Evolutionary conservation across 2,113 vertebrate species (phyloP).

Genomic region (Carassius gibelio): DNA sequence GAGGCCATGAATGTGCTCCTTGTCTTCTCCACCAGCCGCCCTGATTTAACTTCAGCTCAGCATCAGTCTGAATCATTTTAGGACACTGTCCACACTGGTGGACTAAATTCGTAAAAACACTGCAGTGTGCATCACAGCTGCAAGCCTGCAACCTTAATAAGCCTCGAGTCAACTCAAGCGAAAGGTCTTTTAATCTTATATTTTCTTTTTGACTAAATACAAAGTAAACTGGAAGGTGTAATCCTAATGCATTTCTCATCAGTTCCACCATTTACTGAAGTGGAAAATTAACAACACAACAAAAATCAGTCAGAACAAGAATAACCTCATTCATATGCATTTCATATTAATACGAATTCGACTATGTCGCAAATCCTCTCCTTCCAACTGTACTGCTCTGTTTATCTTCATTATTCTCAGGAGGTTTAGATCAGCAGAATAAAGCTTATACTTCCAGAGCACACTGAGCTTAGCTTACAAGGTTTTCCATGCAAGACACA

Average conservation of each 20-base stretch:
- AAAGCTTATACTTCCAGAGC: not conserved
- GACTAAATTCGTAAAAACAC: not conserved
- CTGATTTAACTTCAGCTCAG: conserved; percentile 39
- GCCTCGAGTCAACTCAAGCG: conserved; percentile 24
- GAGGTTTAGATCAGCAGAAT: not conserved
- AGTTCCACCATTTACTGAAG: conserved; percentile 49
- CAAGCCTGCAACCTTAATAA: conserved; percentile 26
- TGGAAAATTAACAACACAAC: conserved; percentile 57
- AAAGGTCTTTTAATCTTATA: conserved; percentile 33
- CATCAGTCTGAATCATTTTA: conserved; percentile 7
- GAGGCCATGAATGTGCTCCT: conserved; percentile 18
- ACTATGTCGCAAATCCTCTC: conserved; percentile 16
- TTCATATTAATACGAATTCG: conserved; percentile 24
- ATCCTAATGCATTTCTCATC: conserved; percentile 55
- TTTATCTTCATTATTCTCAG: conserved; percentile 27
- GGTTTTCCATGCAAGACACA: too few relatives aligned
- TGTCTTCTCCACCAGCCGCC: not conserved
- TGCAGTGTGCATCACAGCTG: not conserved
- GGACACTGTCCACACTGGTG: not conserved
- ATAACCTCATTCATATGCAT: conserved; percentile 49
- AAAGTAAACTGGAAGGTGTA: conserved; percentile 48
- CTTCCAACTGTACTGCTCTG: conserved; percentile 14
- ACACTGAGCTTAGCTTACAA: not conserved
- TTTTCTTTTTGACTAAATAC: conserved; percentile 32
- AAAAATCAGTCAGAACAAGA: conserved; percentile 28